These are phyloP conservation scores for Drusus annulatus DNA, from an alignment of 1,140 invertebrate species.

Conservation along the genomic window DNA sequence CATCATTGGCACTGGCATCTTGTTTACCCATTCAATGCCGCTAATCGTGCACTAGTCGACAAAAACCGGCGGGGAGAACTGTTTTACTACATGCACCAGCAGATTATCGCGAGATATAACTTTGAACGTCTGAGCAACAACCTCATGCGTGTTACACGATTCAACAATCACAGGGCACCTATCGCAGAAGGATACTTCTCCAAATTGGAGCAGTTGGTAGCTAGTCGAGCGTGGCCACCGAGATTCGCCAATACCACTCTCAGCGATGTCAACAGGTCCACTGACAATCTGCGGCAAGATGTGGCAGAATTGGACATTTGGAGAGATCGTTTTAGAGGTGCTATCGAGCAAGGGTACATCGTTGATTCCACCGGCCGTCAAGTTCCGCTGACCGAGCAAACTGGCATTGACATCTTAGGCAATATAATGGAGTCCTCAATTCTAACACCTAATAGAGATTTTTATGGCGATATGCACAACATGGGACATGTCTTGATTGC, in stretches of 20 bases:
- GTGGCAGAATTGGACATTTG: constrained; percentile 81
- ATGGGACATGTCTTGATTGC: constrained; percentile 77
- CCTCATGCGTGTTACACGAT: constrained; percentile 72
- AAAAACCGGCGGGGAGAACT: constrained; percentile 83
- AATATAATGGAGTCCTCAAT: constrained; percentile 86
- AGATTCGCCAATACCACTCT: constrained; percentile 73
- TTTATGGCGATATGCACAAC: constrained; percentile 85
- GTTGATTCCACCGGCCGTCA: constrained; percentile 68
- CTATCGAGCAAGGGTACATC: constrained; percentile 79
- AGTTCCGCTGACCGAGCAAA: constrained; percentile 75
- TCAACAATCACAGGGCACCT: constrained; percentile 74
- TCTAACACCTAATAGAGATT: constrained; percentile 77
- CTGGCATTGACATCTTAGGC: constrained; percentile 85
- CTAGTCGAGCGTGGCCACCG: constrained; percentile 62
- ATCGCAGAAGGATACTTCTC: constrained; percentile 82
- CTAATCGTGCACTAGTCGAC: constrained; percentile 72
- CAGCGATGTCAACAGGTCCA: constrained; percentile 77
- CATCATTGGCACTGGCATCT: constrained; percentile 92
- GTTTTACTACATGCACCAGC: constrained; percentile 87
- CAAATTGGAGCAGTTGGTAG: constrained; percentile 78
- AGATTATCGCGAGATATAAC: constrained; percentile 81
- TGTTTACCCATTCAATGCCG: constrained; percentile 81
- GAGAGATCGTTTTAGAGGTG: constrained; percentile 81
- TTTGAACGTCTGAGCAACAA: constrained; percentile 78
- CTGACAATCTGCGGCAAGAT: constrained; percentile 77